Evolutionary conservation across 2,888 invertebrate species (phyloP).

Genomic region (Aelia acuminata): DNA sequence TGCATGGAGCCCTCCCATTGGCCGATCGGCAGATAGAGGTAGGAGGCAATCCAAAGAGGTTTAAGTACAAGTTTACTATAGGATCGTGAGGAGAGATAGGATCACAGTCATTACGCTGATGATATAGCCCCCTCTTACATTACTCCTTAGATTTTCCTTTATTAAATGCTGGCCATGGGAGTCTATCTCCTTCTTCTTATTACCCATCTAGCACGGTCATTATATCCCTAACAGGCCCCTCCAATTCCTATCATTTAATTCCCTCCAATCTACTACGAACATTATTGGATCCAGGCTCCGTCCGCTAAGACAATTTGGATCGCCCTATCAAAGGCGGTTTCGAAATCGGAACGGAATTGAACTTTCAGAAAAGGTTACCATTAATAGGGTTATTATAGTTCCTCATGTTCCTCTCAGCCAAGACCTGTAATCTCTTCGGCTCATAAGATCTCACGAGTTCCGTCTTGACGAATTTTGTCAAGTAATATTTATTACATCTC

Average conservation of each 20-base stretch:
- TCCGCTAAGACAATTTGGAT: conserved; percentile 47
- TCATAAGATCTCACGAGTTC: not conserved
- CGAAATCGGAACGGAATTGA: conserved; percentile 50
- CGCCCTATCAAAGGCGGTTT: conserved; percentile 36
- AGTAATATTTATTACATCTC: not conserved
- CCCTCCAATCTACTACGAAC: conserved; percentile 22
- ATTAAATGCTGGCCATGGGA: conserved; percentile 43
- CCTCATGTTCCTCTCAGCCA: conserved; percentile 3
- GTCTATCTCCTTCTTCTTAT: conserved; percentile 35
- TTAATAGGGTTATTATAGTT: conserved; percentile 34
- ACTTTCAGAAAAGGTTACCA: conserved; percentile 49
- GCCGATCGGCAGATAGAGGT: conserved; percentile 35
- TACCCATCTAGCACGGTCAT: conserved; percentile 42
- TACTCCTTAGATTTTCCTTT: conserved; percentile 45
- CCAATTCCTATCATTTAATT: conserved; percentile 43
- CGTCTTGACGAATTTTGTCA: not conserved
- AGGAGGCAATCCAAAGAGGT: conserved; percentile 37
- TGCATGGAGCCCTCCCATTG: conserved; percentile 5
- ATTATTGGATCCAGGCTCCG: conserved; percentile 25
- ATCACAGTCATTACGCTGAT: conserved; percentile 42
- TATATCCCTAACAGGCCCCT: conserved; percentile 39
- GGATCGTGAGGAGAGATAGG: conserved; percentile 42
- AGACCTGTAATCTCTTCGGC: conserved; percentile 28
- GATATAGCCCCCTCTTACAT: conserved; percentile 20
- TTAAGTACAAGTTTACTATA: conserved; percentile 39